Conservation (phyloP, 2,113 vertebrate species). For the Actinemys pallida region DNA sequence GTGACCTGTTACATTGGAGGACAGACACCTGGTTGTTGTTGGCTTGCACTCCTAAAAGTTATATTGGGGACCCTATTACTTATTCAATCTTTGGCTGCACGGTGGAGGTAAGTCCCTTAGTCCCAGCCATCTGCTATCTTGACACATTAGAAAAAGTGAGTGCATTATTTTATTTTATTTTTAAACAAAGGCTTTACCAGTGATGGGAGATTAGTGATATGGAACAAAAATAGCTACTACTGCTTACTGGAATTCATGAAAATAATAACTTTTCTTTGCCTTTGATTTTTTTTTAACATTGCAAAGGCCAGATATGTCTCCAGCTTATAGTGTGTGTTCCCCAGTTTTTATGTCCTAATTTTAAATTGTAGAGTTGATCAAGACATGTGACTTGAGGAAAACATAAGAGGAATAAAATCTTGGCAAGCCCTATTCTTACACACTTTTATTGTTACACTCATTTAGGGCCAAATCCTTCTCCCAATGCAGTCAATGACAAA, state of each 20-base stretch:
- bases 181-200: constrained; percentile 54
- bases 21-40: constrained; percentile 52
- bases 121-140: constrained; percentile 42
- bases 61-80: constrained; percentile 72
- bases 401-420: background rate
- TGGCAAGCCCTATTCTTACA: background rate
- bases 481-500: background rate
- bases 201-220: constrained; percentile 50
- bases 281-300: background rate
- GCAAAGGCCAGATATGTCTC: background rate
- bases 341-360: background rate
- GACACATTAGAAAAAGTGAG: constrained; percentile 9
- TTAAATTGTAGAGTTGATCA: background rate
- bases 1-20: constrained; percentile 41
- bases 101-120: constrained; percentile 42
- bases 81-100: constrained; percentile 58
- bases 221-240: background rate
- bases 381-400: background rate
- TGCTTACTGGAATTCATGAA: background rate
- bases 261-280: background rate
- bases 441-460: background rate
- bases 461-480: background rate
- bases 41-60: constrained; percentile 72
- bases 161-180: background rate
- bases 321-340: background rate